phyloP scores from a whole-genome alignment of 2,113 vertebrate species.

The Pontoporia blainvillei region DNA sequence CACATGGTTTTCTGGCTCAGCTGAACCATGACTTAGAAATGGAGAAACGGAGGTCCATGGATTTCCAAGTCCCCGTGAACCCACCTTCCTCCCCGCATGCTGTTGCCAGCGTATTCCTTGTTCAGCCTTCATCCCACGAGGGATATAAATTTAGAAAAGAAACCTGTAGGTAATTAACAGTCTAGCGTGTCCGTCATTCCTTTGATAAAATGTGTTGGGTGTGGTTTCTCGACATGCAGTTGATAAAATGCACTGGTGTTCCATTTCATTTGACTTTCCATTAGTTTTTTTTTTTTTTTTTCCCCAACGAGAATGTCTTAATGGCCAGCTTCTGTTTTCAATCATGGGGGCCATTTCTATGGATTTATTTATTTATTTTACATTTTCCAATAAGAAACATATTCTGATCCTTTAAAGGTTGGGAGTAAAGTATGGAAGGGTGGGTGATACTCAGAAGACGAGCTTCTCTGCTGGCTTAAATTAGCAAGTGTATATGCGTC shows the following conservation, averaged over 20 bases:
- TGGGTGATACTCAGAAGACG: slow-evolving; percentile 21
- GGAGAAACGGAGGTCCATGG: background rate
- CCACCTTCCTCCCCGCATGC: background rate
- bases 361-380: slow-evolving; percentile 60
- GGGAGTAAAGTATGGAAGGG: background rate
- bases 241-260: slow-evolving; percentile 66
- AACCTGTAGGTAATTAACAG: slow-evolving; percentile 72
- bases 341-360: slow-evolving; percentile 73
- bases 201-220: slow-evolving; percentile 74
- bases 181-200: slow-evolving; percentile 60
- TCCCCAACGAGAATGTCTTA: slow-evolving; percentile 52
- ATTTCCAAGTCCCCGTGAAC: background rate
- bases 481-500: background rate
- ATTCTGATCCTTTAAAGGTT: slow-evolving; percentile 61
- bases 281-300: background rate
- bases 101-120: background rate
- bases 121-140: background rate
- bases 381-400: slow-evolving; percentile 73
- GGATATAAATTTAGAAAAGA: slow-evolving; percentile 55
- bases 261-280: slow-evolving; percentile 71
- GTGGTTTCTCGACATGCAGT: slow-evolving; percentile 64
- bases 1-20: background rate
- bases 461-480: slow-evolving; percentile 44
- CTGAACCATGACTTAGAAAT: background rate
- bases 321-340: slow-evolving; percentile 73